A percentile compares a stretch with the other conserved stretches of the same genome.
Conservation (phyloP, 1,140 invertebrate species). For the Pygmarrhopalites habei region DNA sequence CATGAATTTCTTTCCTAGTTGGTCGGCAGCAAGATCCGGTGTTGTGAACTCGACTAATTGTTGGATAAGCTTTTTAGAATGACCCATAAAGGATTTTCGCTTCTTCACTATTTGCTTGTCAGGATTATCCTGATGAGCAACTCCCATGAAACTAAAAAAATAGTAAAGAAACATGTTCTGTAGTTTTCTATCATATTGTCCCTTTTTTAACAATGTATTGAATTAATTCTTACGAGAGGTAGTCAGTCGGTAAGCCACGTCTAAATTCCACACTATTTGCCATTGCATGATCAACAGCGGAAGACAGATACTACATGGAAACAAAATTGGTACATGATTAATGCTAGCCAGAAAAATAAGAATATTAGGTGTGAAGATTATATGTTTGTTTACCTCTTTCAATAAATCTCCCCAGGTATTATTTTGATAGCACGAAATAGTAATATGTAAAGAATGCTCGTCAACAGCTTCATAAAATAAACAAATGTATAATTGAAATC, state of each 20-base stretch:
- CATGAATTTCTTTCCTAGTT: slow-evolving; percentile 72
- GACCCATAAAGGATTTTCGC: slow-evolving; percentile 52
- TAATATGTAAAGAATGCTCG: slow-evolving; percentile 85
- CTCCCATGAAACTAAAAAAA: slow-evolving; percentile 68
- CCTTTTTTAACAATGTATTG: too few relatives aligned
- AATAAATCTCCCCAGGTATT: slow-evolving; percentile 84
- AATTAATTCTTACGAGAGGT: too few relatives aligned
- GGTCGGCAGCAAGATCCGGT: slow-evolving; percentile 74
- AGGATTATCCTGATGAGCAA: slow-evolving; percentile 51
- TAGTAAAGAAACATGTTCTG: too few relatives aligned
- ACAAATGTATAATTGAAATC: too few relatives aligned
- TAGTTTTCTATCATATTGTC: too few relatives aligned
- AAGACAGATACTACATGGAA: slow-evolving; percentile 43
- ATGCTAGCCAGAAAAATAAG: not conserved
- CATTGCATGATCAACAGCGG: slow-evolving; percentile 64
- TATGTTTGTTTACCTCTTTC: slow-evolving; percentile 53
- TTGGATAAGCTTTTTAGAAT: slow-evolving; percentile 55
- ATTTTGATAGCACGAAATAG: slow-evolving; percentile 83
- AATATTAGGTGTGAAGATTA: not conserved
- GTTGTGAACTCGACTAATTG: slow-evolving; percentile 55
- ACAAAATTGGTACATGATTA: not conserved
- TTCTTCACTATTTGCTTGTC: slow-evolving; percentile 42
- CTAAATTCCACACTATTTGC: slow-evolving; percentile 64
- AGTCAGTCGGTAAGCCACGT: slow-evolving; percentile 70
- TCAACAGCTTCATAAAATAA: too few relatives aligned